These are phyloP conservation scores for Chascanopsetta lugubris DNA, from an alignment of 2,113 vertebrate genomes.

Conservation along the genomic window DNA sequence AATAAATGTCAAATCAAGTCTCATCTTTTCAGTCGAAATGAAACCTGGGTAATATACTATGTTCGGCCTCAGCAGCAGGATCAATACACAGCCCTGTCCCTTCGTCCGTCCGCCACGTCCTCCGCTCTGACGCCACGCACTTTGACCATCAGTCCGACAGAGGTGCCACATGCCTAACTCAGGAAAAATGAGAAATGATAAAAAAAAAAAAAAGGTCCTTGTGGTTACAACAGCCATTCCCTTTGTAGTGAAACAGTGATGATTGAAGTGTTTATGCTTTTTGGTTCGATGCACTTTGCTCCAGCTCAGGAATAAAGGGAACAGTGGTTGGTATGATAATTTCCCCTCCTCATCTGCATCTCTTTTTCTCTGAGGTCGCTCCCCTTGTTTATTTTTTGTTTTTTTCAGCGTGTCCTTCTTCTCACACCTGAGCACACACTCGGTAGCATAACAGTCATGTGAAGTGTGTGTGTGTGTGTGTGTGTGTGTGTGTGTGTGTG, in stretches of 20 bases:
- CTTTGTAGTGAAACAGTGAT: conserved; percentile 74
- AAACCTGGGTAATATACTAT: conserved; percentile 72
- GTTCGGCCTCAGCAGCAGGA: conserved; percentile 73
- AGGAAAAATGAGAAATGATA: conserved; percentile 34
- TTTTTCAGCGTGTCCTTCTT: conserved; percentile 47
- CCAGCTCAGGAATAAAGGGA: conserved; percentile 78
- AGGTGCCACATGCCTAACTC: conserved; percentile 49
- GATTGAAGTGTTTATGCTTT: conserved; percentile 73
- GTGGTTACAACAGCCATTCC: conserved; percentile 70
- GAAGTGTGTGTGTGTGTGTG: conserved; percentile 51
- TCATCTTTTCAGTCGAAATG: conserved; percentile 65
- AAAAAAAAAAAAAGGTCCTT: conserved; percentile 39
- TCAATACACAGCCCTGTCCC: conserved; percentile 37
- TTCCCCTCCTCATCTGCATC: conserved; percentile 40
- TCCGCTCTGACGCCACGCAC: conserved; percentile 27
- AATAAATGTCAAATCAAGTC: conserved; percentile 73
- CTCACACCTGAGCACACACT: conserved; percentile 65
- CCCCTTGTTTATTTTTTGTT: neutral
- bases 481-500: conserved; percentile 37
- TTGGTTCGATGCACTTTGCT: conserved; percentile 82
- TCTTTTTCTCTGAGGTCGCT: conserved; percentile 46
- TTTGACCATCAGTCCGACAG: conserved; percentile 22
- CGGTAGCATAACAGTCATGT: conserved; percentile 64
- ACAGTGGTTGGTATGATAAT: conserved; percentile 76
- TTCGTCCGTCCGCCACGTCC: conserved; percentile 11